Evolutionary conservation across 2,113 vertebrate genomes (phyloP).

Genomic region (Rutilus rutilus): DNA sequence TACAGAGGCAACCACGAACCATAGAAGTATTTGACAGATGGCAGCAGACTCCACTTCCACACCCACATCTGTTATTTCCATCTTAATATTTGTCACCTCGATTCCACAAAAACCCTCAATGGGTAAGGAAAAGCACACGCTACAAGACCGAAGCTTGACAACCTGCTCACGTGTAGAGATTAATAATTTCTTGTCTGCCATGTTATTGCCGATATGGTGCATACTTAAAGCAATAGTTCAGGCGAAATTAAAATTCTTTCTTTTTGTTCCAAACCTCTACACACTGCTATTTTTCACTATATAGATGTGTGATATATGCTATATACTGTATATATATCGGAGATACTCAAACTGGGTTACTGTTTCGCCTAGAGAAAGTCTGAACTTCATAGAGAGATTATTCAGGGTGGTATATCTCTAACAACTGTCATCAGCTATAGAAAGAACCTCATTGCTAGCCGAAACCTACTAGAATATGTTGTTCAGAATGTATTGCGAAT

Average conservation of each 20-base stretch:
- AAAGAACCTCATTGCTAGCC: background rate
- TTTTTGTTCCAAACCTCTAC: too few relatives aligned
- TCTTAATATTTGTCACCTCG: background rate
- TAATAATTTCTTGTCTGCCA: background rate
- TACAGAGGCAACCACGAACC: background rate
- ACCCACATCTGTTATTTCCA: conserved; percentile 9
- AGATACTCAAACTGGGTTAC: conserved; percentile 1
- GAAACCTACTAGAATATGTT: background rate
- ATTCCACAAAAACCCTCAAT: background rate
- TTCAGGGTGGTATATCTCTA: background rate
- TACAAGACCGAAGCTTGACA: background rate
- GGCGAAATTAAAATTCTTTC: too few relatives aligned
- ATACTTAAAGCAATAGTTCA: background rate
- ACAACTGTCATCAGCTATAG: background rate
- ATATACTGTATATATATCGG: too few relatives aligned
- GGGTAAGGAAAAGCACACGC: background rate
- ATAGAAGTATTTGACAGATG: background rate
- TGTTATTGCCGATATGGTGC: background rate
- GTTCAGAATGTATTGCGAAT: background rate
- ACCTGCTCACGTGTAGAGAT: background rate
- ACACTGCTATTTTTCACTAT: too few relatives aligned
- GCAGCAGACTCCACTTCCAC: background rate
- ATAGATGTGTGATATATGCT: too few relatives aligned
- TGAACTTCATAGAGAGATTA: conserved; percentile 1
- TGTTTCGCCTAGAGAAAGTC: background rate